phyloP scores from a whole-genome alignment of 2,888 invertebrate species.

The Papilio protenor region DNA sequence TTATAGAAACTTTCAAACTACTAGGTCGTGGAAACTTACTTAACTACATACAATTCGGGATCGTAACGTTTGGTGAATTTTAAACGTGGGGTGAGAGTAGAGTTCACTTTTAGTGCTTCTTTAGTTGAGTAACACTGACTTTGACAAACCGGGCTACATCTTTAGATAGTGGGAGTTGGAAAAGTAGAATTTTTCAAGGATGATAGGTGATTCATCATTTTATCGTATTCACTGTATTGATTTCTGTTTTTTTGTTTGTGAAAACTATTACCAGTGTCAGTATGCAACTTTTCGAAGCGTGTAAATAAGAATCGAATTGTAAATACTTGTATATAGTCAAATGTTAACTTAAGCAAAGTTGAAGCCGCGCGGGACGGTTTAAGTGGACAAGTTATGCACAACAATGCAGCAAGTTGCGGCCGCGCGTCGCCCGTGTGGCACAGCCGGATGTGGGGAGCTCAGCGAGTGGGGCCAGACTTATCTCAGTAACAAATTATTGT shows the following conservation, averaged over 20 bases:
- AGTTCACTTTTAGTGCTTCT: background rate
- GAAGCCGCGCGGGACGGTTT: background rate
- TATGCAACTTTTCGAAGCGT: background rate
- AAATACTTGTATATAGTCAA: background rate
- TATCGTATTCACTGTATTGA: background rate
- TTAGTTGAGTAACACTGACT: background rate
- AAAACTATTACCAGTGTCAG: background rate
- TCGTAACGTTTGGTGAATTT: slow-evolving; percentile 20
- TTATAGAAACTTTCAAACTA: slow-evolving; percentile 16
- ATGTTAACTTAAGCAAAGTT: background rate
- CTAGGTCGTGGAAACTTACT: background rate
- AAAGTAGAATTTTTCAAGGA: background rate
- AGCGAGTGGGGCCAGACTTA: background rate
- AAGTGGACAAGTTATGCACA: background rate
- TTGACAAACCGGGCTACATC: background rate
- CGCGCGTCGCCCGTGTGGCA: background rate
- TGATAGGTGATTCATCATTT: background rate
- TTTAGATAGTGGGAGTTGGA: background rate
- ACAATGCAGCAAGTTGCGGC: background rate
- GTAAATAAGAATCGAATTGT: background rate
- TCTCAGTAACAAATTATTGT: background rate
- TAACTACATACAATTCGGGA: background rate
- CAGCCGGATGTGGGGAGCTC: background rate
- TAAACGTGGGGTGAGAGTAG: background rate
- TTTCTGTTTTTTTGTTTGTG: too few species aligned